Evolutionary conservation across 2,797 vertebrate genomes (phyloP), one percentile per base, ranked within the genome.

Genomic region (Premnoplex brunnescens): DNA sequence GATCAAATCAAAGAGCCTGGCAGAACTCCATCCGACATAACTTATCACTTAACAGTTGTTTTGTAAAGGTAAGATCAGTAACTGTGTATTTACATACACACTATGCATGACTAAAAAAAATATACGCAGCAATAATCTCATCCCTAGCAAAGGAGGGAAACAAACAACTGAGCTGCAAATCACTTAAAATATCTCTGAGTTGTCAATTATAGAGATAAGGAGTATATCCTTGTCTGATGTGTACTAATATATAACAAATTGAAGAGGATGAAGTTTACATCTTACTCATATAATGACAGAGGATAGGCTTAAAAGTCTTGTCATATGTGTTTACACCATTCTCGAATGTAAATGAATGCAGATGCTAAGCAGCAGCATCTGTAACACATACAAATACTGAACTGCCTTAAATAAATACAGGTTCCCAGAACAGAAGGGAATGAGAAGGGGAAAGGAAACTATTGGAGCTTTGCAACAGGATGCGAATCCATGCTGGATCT

Each of bases 11-110:
- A 98, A 98, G 99, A 95, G 99, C 99, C 90, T 99, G 99, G 99
- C 99, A 99, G 97, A 99, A 99, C 98, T 99, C 99, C 96, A 99
- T 99, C 93, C 98, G 99, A 79, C 99, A 99, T 98, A 99, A 99
- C 98, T 98, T 99, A 89, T 99, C 99, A 1, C 99, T 99, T 95
- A 99, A 99, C 98, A 99, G 98, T 98, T 99, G 99, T 98, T 99
- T 99, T 95, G 98, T 99, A 91, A 99, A 99, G 99, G 99, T 99
- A 97, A 97, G 96, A 58, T 78, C 85, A 54, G 59, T 83, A 66
- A 62, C 69, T 73, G 58, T 73, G 20, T 91, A 78, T 93, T 95
- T 89, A 60, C 51, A 78, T 17, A 72, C 32, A 58, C 49, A 9
- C 24, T 19, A 44, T 96, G 90, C 92, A 44, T 52, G 64, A 64